These are phyloP conservation scores for Drosophila melanica DNA, from an alignment of 1,140 invertebrate species.

Conservation along the genomic window DNA sequence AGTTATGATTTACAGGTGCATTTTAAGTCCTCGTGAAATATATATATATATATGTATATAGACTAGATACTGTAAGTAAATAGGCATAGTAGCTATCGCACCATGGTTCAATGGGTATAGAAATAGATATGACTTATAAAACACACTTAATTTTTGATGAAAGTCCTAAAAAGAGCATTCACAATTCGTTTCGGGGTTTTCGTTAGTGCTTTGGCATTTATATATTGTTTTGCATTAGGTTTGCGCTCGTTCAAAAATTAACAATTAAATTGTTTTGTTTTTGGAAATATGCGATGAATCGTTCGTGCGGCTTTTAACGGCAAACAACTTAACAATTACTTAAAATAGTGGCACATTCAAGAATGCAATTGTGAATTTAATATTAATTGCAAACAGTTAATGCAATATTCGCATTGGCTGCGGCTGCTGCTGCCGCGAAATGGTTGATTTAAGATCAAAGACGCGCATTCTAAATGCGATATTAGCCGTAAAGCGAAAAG, in stretches of 20 bases:
- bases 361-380: conserved; percentile 12
- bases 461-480: conserved; percentile 55
- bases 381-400: conserved; percentile 13
- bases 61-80: not conserved
- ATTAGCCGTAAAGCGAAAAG: conserved; percentile 49
- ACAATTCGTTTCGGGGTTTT: not conserved
- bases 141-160: too few relatives aligned
- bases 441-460: conserved; percentile 53
- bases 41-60: too few relatives aligned
- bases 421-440: not conserved
- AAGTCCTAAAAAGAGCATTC: conserved; percentile 18
- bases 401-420: conserved; percentile 4
- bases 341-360: conserved; percentile 23
- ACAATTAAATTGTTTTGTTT: conserved; percentile 48
- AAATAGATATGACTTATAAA: too few relatives aligned
- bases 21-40: not conserved
- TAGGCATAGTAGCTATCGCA: not conserved
- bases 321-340: not conserved
- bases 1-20: not conserved
- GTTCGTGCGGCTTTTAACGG: not conserved
- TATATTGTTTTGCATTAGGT: conserved; percentile 3
- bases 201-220: not conserved
- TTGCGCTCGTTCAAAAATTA: conserved; percentile 11
- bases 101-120: too few relatives aligned
- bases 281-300: conserved; percentile 24